Conservation (phyloP, 2,797 vertebrate species). For the Coilia nasus region DNA sequence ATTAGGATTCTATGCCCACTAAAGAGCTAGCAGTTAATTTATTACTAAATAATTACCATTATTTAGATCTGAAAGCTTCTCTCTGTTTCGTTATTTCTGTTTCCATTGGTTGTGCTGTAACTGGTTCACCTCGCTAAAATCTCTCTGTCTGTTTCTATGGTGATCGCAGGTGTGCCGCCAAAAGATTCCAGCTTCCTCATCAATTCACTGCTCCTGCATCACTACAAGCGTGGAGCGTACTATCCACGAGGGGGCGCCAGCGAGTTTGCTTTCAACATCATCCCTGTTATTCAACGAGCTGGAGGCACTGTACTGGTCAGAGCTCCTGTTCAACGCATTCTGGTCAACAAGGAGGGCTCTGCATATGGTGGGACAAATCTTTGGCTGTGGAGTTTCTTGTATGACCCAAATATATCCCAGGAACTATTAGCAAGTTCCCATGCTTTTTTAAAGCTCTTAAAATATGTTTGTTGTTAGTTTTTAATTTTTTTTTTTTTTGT, state of each 20-base stretch:
- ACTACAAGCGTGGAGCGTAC: slow-evolving; percentile 83
- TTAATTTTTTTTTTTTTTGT: no score
- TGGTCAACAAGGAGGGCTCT: slow-evolving; percentile 67
- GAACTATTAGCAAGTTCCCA: neutral
- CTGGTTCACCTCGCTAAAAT: neutral
- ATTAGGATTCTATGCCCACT: neutral
- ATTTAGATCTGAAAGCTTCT: neutral
- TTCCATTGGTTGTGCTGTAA: neutral
- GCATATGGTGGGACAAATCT: slow-evolving; percentile 66
- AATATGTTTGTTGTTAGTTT: neutral
- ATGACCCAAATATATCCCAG: neutral
- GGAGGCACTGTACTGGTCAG: slow-evolving; percentile 78
- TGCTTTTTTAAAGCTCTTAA: neutral
- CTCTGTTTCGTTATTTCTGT: neutral
- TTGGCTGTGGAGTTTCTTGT: neutral
- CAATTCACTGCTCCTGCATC: slow-evolving; percentile 78
- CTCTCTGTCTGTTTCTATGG: slow-evolving; percentile 18
- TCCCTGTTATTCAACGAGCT: slow-evolving; percentile 73
- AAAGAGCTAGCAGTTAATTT: neutral
- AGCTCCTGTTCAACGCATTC: slow-evolving; percentile 74
- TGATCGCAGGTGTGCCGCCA: slow-evolving; percentile 74
- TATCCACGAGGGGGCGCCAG: slow-evolving; percentile 80
- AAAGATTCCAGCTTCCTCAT: slow-evolving; percentile 83
- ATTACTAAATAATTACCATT: neutral
- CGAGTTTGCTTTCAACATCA: slow-evolving; percentile 80